Evolutionary conservation across 2,888 invertebrate genomes (phyloP).

Genomic region (Entomobrya multifasciata): DNA sequence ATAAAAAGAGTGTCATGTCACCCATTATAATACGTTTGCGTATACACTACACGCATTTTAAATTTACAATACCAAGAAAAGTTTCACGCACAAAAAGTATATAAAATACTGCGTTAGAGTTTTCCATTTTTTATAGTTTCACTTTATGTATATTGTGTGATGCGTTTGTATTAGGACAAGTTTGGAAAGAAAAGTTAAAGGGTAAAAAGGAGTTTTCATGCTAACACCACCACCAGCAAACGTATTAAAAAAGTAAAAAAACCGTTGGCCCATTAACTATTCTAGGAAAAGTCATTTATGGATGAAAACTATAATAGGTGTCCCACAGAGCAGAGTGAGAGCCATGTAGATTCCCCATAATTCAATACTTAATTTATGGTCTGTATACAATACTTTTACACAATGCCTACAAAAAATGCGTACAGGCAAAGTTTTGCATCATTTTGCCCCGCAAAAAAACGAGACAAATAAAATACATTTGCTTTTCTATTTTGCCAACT

Average conservation of each 20-base stretch:
- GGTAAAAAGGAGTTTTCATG: no score
- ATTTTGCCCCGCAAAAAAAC: not conserved
- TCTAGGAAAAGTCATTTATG: slow-evolving; percentile 41
- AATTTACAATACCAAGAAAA: not conserved
- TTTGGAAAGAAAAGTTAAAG: not conserved
- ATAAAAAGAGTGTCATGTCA: not conserved
- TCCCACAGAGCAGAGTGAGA: no score
- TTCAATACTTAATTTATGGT: not conserved
- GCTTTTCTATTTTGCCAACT: not conserved
- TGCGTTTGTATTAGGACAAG: no score
- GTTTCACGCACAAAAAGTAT: not conserved
- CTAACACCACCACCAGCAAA: no score
- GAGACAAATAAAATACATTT: not conserved
- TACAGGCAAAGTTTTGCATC: not conserved
- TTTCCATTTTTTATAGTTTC: no score
- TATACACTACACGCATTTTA: slow-evolving; percentile 24
- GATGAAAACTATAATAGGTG: slow-evolving; percentile 7
- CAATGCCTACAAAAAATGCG: not conserved
- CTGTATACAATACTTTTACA: not conserved
- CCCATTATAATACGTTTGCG: no score
- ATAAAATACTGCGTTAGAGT: not conserved
- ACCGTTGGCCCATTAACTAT: slow-evolving; percentile 44
- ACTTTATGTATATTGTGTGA: no score
- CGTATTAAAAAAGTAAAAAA: not conserved
- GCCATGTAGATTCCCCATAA: not conserved